Evolutionary conservation across 2,888 invertebrate genomes (phyloP).

Genomic region (Tenodera sinensis): DNA sequence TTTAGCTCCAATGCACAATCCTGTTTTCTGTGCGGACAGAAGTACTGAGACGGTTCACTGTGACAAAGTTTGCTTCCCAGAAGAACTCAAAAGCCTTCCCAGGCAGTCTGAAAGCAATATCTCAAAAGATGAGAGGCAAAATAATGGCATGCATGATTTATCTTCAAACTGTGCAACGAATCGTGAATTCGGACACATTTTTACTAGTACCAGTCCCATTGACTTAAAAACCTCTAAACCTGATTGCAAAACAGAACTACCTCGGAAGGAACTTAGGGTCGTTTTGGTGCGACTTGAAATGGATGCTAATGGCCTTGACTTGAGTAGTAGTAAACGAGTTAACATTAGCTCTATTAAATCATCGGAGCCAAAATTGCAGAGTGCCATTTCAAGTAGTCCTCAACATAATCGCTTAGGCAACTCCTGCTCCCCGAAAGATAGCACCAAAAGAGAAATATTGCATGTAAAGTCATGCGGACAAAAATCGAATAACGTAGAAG

Average conservation of each 20-base stretch:
- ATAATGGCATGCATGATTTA: background rate
- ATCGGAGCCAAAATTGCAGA: background rate
- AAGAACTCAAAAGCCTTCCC: background rate
- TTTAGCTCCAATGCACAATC: too few species aligned
- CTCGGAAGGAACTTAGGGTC: background rate
- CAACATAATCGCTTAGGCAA: background rate
- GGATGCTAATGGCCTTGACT: background rate
- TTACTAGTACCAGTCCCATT: background rate
- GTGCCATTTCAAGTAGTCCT: background rate
- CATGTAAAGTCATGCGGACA: background rate
- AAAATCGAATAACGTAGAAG: background rate
- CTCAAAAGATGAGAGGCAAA: background rate
- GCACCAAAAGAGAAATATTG: background rate
- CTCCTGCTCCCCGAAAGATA: background rate
- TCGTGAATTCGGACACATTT: background rate
- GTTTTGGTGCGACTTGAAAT: background rate
- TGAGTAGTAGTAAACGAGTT: background rate
- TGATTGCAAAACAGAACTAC: background rate
- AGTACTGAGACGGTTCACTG: background rate
- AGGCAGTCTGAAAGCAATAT: background rate
- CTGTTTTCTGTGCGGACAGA: too few species aligned
- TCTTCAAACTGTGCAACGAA: background rate
- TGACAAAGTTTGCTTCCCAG: background rate
- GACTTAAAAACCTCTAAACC: background rate
- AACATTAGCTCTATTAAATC: background rate